These are phyloP conservation scores for Incurvaria masculella DNA, from an alignment of 2,888 invertebrate genomes.

Conservation along the genomic window DNA sequence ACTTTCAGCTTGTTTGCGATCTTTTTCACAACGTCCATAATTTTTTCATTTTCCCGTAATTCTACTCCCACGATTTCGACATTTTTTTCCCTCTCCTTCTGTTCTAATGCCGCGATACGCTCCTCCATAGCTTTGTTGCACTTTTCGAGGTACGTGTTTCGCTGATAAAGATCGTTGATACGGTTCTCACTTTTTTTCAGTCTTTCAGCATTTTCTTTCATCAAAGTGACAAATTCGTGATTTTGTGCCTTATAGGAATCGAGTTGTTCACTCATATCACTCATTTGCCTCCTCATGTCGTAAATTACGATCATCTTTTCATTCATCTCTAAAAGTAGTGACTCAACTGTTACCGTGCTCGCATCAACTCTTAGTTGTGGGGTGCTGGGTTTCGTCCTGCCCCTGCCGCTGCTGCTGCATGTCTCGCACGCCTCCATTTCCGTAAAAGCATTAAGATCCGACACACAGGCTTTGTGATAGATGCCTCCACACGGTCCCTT, in stretches of 20 bases:
- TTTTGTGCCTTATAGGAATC: conserved; percentile 11
- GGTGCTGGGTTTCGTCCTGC: background rate
- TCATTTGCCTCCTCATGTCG: conserved; percentile 9
- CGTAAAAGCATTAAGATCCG: too few relatives aligned
- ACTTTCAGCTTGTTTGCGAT: conserved; percentile 4
- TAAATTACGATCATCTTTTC: too few relatives aligned
- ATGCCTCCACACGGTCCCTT: background rate
- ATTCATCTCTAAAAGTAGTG: background rate
- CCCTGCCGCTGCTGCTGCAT: too few relatives aligned
- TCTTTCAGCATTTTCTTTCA: too few relatives aligned
- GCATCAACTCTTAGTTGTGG: background rate
- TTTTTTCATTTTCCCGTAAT: conserved; percentile 1
- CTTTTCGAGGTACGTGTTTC: conserved; percentile 10
- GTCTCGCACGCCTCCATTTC: background rate
- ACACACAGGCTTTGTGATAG: background rate
- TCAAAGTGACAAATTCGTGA: conserved; percentile 3
- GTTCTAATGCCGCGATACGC: conserved; percentile 9
- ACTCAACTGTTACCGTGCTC: background rate
- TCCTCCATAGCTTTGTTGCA: conserved; percentile 13
- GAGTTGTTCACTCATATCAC: conserved; percentile 6
- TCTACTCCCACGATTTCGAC: conserved; percentile 1
- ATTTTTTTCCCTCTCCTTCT: conserved; percentile 8
- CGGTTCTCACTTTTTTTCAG: conserved; percentile 10
- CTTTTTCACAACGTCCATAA: background rate
- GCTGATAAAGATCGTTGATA: conserved; percentile 8